These are phyloP conservation scores for Andrena cerasifolii DNA, from an alignment of 1,140 invertebrate species.

Conservation along the genomic window DNA sequence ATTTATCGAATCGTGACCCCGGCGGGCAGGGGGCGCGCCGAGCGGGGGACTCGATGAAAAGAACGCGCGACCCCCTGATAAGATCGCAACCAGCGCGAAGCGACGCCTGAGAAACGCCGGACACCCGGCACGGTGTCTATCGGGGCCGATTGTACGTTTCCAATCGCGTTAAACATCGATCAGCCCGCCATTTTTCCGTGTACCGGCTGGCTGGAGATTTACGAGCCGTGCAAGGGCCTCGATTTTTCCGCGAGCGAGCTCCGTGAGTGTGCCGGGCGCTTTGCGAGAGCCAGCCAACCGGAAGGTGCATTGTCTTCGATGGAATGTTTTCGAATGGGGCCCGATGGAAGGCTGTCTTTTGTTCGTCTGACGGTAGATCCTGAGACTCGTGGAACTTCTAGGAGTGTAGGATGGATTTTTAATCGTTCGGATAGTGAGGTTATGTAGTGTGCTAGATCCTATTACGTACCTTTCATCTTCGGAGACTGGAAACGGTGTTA, in stretches of 20 bases:
- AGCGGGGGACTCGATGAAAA: no score
- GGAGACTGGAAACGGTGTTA: no score
- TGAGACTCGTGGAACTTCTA: no score
- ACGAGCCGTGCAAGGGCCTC: background rate
- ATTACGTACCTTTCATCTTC: no score
- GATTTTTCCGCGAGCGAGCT: slow-evolving; percentile 20
- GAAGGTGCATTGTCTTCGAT: slow-evolving; percentile 6
- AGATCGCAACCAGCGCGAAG: slow-evolving; percentile 9
- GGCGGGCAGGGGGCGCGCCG: slow-evolving; percentile 4
- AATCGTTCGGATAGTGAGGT: no score
- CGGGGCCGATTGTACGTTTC: slow-evolving; percentile 23
- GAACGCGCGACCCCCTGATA: background rate
- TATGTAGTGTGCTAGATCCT: no score
- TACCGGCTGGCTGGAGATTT: slow-evolving; percentile 16
- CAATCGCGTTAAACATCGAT: slow-evolving; percentile 17
- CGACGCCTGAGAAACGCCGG: background rate
- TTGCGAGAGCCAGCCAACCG: slow-evolving; percentile 30
- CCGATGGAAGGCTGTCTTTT: background rate
- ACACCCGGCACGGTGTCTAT: slow-evolving; percentile 9
- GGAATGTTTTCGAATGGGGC: background rate
- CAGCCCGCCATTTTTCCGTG: background rate
- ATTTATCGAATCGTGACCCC: slow-evolving; percentile 38
- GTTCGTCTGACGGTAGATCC: no score
- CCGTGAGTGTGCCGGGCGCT: background rate
- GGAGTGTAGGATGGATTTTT: no score